Percentiles rank a stretch among this genome's conserved stretches.
phyloP scores from a whole-genome alignment of 2,797 vertebrate species.

The Remorina albescens region DNA sequence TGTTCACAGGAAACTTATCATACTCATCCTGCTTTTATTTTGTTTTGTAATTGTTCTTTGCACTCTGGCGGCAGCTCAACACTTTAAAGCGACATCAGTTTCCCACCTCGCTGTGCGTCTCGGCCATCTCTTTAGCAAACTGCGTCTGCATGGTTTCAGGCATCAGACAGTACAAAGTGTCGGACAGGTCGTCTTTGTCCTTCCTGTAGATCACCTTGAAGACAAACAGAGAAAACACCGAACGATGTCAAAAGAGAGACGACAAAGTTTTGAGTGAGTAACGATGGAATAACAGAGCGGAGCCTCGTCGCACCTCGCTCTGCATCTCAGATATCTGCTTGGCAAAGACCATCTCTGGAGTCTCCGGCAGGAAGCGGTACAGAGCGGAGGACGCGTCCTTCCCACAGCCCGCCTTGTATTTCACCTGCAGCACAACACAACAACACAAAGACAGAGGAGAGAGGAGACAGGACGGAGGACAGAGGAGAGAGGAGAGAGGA shows the following conservation, averaged over 20 bases:
- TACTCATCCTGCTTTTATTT: too few species aligned
- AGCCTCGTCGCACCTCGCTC: slow-evolving; percentile 60
- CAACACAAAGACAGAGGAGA: neutral
- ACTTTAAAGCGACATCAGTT: too few species aligned
- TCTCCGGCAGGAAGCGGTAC: slow-evolving; percentile 83
- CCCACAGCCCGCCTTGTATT: slow-evolving; percentile 70
- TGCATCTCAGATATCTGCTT: slow-evolving; percentile 69
- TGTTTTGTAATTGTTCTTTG: too few species aligned
- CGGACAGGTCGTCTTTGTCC: slow-evolving; percentile 64
- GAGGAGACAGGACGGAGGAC: neutral
- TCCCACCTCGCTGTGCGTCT: slow-evolving; percentile 85
- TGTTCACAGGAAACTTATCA: too few species aligned
- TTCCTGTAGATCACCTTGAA: slow-evolving; percentile 74
- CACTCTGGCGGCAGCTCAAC: too few species aligned
- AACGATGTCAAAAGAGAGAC: neutral
- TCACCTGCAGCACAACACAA: slow-evolving; percentile 60
- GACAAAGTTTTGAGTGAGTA: accelerated
- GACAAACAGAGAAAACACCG: neutral
- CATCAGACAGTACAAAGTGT: slow-evolving; percentile 65
- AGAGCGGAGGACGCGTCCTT: slow-evolving; percentile 63
- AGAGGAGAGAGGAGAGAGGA: too few species aligned
- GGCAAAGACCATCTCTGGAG: slow-evolving; percentile 49
- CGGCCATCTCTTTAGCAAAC: slow-evolving; percentile 69
- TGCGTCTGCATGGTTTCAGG: slow-evolving; percentile 72
- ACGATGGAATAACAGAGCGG: neutral